phyloP scores from a whole-genome alignment of 2,797 vertebrate species.

The Chaetodon trifasciatus region DNA sequence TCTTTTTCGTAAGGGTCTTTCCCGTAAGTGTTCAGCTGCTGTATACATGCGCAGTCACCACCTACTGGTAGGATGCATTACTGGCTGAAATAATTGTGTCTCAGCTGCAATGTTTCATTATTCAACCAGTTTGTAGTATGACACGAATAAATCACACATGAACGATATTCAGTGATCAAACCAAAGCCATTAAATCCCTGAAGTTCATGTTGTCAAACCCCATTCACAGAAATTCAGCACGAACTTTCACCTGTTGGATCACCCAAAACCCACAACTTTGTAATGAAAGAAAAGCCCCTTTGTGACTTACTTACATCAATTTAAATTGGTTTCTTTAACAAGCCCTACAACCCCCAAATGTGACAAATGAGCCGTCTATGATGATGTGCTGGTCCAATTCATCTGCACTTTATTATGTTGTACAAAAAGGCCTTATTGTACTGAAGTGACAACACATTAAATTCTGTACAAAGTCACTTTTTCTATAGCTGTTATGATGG shows the following conservation, averaged over 20 bases:
- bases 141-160: neutral
- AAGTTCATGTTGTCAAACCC: no score
- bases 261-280: neutral
- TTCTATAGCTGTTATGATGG: neutral
- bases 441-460: neutral
- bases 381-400: neutral
- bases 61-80: neutral
- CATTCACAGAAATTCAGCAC: no score
- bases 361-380: neutral
- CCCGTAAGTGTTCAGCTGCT: neutral
- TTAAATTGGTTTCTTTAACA: neutral
- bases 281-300: neutral
- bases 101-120: neutral
- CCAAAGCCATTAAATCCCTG: neutral
- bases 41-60: neutral
- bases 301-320: neutral
- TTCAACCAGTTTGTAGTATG: neutral
- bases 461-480: neutral
- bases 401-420: neutral
- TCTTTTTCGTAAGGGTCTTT: conserved; percentile 42
- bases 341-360: neutral
- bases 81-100: neutral
- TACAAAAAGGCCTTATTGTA: no score
- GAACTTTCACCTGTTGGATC: no score
- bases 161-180: neutral